These are phyloP conservation scores for Carettochelys insculpta DNA, from an alignment of 2,113 vertebrate species.

Conservation along the genomic window DNA sequence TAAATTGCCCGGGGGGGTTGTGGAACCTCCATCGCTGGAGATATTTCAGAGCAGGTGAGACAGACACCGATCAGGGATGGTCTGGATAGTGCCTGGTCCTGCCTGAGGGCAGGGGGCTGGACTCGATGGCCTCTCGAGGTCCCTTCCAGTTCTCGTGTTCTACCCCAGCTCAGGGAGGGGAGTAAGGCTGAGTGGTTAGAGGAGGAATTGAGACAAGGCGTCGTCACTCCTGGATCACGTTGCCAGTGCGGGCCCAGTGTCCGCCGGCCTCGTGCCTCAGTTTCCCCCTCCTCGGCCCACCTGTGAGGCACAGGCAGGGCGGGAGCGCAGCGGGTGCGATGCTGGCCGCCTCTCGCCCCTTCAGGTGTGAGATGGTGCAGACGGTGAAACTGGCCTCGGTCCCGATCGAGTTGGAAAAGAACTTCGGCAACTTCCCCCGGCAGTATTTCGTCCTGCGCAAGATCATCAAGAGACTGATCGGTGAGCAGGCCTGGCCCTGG, in stretches of 20 bases:
- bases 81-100: no score
- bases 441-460: conserved; percentile 74
- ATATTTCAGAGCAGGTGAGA: no score
- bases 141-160: no score
- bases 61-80: no score
- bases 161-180: not conserved
- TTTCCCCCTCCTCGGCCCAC: not conserved
- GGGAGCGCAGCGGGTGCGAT: not conserved
- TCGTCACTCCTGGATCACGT: not conserved
- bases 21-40: no score
- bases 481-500: conserved; percentile 63
- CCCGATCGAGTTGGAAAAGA: conserved; percentile 70
- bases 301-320: not conserved
- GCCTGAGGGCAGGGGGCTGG: no score
- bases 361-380: conserved; percentile 67
- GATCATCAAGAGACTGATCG: conserved; percentile 71
- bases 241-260: not conserved
- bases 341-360: not conserved
- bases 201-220: not conserved
- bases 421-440: conserved; percentile 73
- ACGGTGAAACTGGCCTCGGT: conserved; percentile 57
- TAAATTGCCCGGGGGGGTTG: no score
- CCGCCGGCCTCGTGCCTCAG: not conserved
- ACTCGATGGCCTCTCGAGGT: no score
- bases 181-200: not conserved